These are phyloP conservation scores for Myiothlypis chrysogaster DNA, from an alignment of 2,797 vertebrate species.

Conservation along the genomic window DNA sequence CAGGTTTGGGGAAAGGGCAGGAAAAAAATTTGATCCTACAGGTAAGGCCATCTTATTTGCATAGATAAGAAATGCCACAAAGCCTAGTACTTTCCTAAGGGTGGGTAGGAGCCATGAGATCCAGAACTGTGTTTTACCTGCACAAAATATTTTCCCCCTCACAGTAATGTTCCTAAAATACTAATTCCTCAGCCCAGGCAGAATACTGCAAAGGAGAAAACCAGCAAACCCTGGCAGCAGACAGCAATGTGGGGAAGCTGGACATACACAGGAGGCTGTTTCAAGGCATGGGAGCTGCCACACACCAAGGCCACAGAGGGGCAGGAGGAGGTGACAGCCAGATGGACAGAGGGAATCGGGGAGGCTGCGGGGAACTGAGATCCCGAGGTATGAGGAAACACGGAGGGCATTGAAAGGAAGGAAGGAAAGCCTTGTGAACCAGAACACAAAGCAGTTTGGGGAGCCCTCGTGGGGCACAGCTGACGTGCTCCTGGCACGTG, in stretches of 20 bases:
- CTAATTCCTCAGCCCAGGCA: neutral
- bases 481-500: accelerated
- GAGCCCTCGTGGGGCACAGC: neutral
- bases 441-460: accelerated
- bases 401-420: neutral
- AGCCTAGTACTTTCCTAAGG: neutral
- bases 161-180: neutral
- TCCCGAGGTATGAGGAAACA: accelerated
- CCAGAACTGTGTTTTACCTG: neutral
- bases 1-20: neutral
- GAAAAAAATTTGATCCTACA: neutral
- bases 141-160: neutral
- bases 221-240: neutral
- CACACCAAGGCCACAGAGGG: accelerated
- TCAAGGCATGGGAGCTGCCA: accelerated
- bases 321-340: neutral
- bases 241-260: neutral
- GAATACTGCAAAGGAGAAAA: neutral
- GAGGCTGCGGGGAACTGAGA: neutral
- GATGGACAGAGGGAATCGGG: accelerated
- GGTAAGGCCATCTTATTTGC: neutral
- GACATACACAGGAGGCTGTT: neutral
- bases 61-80: neutral
- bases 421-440: neutral
- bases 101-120: neutral